Evolutionary conservation across 2,797 vertebrate genomes (phyloP).

Genomic region (Enteromius paludinosus): DNA sequence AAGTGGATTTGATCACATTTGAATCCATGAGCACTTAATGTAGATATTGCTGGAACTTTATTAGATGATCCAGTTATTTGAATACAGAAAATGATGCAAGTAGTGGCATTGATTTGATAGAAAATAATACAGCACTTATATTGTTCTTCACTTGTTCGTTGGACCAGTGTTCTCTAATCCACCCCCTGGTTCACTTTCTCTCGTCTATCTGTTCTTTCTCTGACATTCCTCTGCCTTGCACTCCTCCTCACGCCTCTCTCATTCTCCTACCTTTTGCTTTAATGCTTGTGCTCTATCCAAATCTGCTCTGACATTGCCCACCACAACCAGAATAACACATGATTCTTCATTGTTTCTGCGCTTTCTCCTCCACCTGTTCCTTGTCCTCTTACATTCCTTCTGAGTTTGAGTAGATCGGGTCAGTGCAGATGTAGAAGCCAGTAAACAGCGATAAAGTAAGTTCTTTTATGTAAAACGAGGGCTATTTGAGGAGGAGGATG

Average conservation of each 20-base stretch:
- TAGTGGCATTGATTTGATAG: conserved; percentile 20
- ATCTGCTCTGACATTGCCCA: conserved; percentile 50
- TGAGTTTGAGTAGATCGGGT: conserved; percentile 60
- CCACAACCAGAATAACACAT: conserved; percentile 51
- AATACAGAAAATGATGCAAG: conserved; percentile 45
- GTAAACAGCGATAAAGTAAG: conserved; percentile 58
- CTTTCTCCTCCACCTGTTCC: conserved; percentile 41
- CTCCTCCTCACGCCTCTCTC: conserved; percentile 59
- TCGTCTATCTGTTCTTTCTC: conserved; percentile 45
- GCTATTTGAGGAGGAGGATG: conserved; percentile 53
- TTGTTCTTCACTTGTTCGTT: conserved; percentile 14
- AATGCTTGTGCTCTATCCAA: conserved; percentile 56
- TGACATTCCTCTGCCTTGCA: conserved; percentile 43
- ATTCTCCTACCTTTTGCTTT: conserved; percentile 52
- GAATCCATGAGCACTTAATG: conserved; percentile 23
- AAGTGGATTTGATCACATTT: conserved; percentile 22
- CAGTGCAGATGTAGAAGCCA: conserved; percentile 56
- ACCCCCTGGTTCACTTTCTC: conserved; percentile 38
- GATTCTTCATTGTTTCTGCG: conserved; percentile 49
- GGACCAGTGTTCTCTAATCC: conserved; percentile 24
- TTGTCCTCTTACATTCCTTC: conserved; percentile 36
- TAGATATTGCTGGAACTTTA: conserved; percentile 30
- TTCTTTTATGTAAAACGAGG: conserved; percentile 62
- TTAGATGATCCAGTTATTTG: conserved; percentile 32
- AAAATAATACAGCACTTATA: conserved; percentile 32